Evolutionary conservation across 2,113 vertebrate species (phyloP).

Genomic region (Manacus vitellinus): DNA sequence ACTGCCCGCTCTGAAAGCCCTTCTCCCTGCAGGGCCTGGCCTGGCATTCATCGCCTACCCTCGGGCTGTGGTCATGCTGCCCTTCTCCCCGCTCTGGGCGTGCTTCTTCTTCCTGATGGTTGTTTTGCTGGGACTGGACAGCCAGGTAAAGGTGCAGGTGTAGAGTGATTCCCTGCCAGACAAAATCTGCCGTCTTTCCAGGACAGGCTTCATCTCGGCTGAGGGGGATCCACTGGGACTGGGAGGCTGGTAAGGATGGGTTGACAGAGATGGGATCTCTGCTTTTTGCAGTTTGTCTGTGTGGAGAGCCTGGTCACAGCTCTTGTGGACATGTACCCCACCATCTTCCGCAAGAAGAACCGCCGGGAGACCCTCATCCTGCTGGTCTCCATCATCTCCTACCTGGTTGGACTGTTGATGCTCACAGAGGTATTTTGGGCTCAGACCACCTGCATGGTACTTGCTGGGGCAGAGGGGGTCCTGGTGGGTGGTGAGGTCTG

Average conservation of each 20-base stretch:
- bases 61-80: conserved; percentile 96
- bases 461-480: background rate
- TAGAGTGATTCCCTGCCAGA: background rate
- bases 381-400: conserved; percentile 78
- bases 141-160: conserved; percentile 80
- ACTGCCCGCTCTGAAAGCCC: background rate
- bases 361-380: conserved; percentile 89
- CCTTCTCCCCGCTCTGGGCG: conserved; percentile 93
- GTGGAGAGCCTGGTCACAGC: conserved; percentile 92
- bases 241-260: background rate
- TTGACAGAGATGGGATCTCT: background rate
- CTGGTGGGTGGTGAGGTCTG: background rate
- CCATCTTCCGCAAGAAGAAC: conserved; percentile 86
- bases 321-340: conserved; percentile 90
- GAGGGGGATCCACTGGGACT: background rate
- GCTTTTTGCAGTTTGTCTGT: conserved; percentile 84
- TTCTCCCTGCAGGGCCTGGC: conserved; percentile 84
- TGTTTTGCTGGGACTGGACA: conserved; percentile 91
- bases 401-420: conserved; percentile 90
- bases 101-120: conserved; percentile 95
- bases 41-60: conserved; percentile 97
- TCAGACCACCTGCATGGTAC: background rate
- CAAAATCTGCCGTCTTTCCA: background rate
- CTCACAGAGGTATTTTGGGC: conserved; percentile 85
- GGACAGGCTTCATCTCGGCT: background rate